Base-by-base conservation (phyloP, 1,140 invertebrate species). In the Zaprionus nigranus region DNA sequence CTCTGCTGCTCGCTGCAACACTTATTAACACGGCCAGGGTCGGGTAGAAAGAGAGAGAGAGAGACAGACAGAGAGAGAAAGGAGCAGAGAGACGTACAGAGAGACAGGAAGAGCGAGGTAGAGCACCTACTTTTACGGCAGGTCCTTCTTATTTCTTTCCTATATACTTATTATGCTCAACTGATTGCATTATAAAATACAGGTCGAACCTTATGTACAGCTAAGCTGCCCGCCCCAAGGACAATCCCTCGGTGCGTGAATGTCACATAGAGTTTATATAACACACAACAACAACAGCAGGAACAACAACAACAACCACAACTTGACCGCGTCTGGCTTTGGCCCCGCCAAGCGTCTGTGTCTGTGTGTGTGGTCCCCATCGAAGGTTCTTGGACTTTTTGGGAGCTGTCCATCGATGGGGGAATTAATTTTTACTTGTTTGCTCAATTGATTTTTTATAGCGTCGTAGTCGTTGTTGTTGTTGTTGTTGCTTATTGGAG, bases 371-470 rank as follows among this genome's bases (percentile, higher is more conserved):
- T 80, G 71, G 68, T 72, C 70, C 59, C 38, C 30, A 7, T 58
- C 56, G 57, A 71, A 75, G 67, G 83, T 80, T 86, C 67, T 70
- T 79, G 38, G 57, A 46, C 49, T 70, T 73, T 80, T 74, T 68
- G 67, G 67, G 61, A 57, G 60, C 78, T 79, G 78, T 61, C 69
- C 85, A 85, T 43, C 81, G 85, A 82, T 68, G 75, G 64, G 64
- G 85, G 85, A 90, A 88, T 88, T 88, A 90, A 88, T 90, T 76
- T 88, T 85, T 77, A 84, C 74, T 90, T 90, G 84, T 88, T 88
- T 88, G 84, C 70, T 78, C 84, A 87, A 87, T 87, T 87, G 84
- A 74, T 76, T 88, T 85, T 87, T 71, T 76, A 66, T 82, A 69
- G 69, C 46, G 30, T 36, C 12, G n/a, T 24, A 43, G 62, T 63